A percentile compares a stretch with the other conserved stretches of the same genome.
These are phyloP conservation scores for Standfussiana lucernea DNA, from an alignment of 2,888 invertebrate species.

Conservation along the genomic window DNA sequence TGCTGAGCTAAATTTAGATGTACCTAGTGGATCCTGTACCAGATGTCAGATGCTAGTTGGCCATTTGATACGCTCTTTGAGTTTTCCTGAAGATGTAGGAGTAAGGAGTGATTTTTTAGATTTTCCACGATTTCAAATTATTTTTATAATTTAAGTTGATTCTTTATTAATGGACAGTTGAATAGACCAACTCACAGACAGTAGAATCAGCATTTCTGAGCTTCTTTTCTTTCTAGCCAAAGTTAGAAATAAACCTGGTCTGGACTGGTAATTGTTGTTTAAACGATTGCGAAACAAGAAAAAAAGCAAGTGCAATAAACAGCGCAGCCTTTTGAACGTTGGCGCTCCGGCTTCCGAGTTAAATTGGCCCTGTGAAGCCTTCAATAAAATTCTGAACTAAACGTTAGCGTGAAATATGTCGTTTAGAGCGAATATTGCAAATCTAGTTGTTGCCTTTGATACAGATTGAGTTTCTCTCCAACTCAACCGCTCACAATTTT, in stretches of 20 bases:
- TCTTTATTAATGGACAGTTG: not conserved
- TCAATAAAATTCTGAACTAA: conserved; percentile 20
- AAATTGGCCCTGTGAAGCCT: not conserved
- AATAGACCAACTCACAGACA: not conserved
- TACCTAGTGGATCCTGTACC: conserved; percentile 32
- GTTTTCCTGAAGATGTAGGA: conserved; percentile 8
- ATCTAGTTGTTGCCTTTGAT: not conserved
- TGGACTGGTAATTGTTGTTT: not conserved
- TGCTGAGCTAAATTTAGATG: conserved; percentile 55
- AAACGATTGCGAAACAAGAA: not conserved
- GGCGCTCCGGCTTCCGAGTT: not conserved
- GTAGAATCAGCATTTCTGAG: not conserved
- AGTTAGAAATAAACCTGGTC: not conserved
- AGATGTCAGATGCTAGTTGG: conserved; percentile 10
- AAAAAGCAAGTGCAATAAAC: not conserved
- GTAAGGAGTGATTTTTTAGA: not conserved
- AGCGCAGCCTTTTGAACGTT: not conserved
- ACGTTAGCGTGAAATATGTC: conserved; percentile 7
- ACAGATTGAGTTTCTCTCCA: not conserved
- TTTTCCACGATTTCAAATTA: not conserved
- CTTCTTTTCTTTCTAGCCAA: not conserved
- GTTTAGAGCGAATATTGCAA: not conserved
- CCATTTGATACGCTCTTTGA: conserved; percentile 5
- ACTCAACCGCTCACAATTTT: not conserved
- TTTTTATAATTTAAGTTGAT: not conserved